phyloP scores from a whole-genome alignment of 2,797 vertebrate genomes.

The Argya squamiceps region DNA sequence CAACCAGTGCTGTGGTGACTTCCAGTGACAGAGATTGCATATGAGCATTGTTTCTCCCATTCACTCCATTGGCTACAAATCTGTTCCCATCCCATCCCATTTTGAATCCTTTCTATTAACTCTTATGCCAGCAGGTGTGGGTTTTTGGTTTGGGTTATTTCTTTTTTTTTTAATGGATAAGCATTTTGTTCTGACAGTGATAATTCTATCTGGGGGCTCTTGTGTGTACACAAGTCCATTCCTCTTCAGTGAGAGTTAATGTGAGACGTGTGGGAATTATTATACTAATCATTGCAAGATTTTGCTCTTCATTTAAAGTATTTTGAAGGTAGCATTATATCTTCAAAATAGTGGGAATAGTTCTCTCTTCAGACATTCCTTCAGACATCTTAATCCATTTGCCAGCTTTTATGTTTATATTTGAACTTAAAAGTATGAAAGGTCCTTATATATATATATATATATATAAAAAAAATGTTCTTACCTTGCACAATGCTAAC shows the following conservation, averaged over 20 bases:
- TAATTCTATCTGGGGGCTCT: background rate
- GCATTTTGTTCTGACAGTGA: background rate
- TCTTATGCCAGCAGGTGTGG: background rate
- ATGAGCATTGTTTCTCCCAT: background rate
- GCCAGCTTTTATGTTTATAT: background rate
- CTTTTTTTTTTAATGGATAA: background rate
- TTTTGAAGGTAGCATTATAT: background rate
- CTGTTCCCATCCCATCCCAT: background rate
- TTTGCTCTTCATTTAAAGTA: background rate
- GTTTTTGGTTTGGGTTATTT: background rate
- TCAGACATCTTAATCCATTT: background rate
- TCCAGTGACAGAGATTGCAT: background rate
- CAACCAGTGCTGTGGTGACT: background rate
- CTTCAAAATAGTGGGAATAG: background rate
- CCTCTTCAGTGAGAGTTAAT: background rate
- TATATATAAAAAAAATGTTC: background rate
- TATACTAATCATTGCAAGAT: background rate
- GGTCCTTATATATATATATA: background rate
- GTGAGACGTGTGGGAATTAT: background rate
- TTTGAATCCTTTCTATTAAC: background rate
- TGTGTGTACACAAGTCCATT: background rate
- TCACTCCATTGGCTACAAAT: background rate
- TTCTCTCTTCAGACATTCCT: background rate
- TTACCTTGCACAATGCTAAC: background rate
- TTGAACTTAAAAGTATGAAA: background rate